Evolutionary conservation across 2,797 vertebrate genomes (phyloP).

Genomic region (Varecia variegata): DNA sequence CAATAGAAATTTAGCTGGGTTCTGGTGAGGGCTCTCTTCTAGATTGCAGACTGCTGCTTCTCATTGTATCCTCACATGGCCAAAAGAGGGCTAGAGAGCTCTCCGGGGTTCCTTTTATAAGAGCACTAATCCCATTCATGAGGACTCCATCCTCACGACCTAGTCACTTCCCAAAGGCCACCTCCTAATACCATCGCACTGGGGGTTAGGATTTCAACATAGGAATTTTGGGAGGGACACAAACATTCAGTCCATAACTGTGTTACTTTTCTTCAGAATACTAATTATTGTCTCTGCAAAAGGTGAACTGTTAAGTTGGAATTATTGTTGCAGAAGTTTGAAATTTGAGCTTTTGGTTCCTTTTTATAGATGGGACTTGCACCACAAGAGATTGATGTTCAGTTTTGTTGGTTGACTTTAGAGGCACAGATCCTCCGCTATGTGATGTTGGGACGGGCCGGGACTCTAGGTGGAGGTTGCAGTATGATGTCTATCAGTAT

Average conservation of each 20-base stretch:
- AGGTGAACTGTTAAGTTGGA: not conserved
- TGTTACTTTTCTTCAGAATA: not conserved
- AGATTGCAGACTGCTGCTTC: not conserved
- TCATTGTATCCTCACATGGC: not conserved
- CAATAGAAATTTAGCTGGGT: not conserved
- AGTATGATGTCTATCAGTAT: conserved; percentile 94
- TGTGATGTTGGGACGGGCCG: conserved; percentile 84
- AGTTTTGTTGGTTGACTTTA: conserved; percentile 73
- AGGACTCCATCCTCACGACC: not conserved
- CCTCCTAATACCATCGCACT: too few species aligned
- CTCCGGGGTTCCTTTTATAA: too few species aligned
- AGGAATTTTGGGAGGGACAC: not conserved
- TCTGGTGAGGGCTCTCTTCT: not conserved
- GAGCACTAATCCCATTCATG: not conserved
- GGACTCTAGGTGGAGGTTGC: conserved; percentile 88
- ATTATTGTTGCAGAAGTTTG: not conserved
- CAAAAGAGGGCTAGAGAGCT: not conserved
- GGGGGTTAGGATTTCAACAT: not conserved
- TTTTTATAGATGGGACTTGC: not conserved
- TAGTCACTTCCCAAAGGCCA: not conserved
- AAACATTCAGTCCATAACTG: not conserved
- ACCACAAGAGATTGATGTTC: not conserved
- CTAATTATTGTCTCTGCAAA: not conserved
- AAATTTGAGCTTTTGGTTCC: not conserved
- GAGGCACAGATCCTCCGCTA: conserved; percentile 83